Conservation (phyloP, 2,113 vertebrate species). For the Crypturellus undulatus region DNA sequence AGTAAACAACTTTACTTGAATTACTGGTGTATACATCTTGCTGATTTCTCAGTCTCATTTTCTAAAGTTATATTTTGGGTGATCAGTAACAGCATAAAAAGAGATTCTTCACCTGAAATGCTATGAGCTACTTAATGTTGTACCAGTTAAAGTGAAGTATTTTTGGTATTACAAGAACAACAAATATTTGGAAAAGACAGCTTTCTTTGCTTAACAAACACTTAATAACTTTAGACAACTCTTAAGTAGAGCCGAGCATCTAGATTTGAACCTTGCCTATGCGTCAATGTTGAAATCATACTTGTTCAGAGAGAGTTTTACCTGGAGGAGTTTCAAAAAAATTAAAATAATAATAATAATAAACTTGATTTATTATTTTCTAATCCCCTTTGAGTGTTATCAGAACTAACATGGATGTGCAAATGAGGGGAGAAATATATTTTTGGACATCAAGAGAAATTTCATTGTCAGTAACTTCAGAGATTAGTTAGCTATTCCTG, state of each 20-base stretch:
- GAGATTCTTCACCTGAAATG: background rate
- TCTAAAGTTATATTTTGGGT: background rate
- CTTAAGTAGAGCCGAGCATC: background rate
- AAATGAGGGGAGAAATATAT: background rate
- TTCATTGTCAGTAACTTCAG: background rate
- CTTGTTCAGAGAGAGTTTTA: background rate
- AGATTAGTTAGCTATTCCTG: background rate
- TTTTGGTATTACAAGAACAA: background rate
- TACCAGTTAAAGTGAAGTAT: background rate
- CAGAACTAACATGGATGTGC: background rate
- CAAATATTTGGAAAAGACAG: background rate
- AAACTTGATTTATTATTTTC: background rate
- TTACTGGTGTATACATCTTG: background rate
- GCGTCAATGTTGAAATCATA: background rate
- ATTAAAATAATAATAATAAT: background rate
- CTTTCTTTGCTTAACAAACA: background rate
- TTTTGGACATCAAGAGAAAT: background rate
- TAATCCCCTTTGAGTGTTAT: background rate
- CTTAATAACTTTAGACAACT: background rate
- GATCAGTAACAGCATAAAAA: background rate
- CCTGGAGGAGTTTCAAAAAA: background rate
- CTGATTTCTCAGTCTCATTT: background rate
- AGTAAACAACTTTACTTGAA: background rate
- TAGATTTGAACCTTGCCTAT: background rate
- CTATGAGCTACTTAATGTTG: background rate